A percentile compares a stretch with the other conserved stretches of the same genome.
phyloP scores from a whole-genome alignment of 35 echinoderm and acorn worm genomes.

The Anneissia japonica region DNA sequence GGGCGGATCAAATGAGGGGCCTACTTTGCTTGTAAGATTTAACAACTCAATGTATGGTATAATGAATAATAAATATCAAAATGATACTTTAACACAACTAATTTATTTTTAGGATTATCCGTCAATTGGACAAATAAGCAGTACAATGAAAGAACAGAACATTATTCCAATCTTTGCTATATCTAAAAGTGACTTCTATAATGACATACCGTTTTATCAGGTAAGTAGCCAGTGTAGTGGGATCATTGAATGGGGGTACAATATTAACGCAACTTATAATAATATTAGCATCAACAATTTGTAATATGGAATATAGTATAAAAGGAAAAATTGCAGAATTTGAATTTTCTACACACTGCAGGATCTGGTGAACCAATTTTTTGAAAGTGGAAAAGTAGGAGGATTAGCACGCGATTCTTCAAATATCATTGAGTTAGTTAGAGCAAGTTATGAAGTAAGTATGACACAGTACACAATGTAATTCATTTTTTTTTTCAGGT shows the following conservation, averaged over 20 bases:
- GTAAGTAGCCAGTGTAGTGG: too few relatives aligned
- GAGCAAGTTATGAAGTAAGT: slow-evolving; percentile 11
- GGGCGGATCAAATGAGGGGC: too few relatives aligned
- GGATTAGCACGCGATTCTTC: neutral
- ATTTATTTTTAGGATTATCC: slow-evolving; percentile 2
- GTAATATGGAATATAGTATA: too few relatives aligned
- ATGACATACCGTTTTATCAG: neutral
- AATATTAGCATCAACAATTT: too few relatives aligned
- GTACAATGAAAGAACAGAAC: slow-evolving; percentile 7
- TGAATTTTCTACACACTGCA: too few relatives aligned
- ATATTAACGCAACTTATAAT: too few relatives aligned
- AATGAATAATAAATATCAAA: neutral
- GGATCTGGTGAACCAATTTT: neutral
- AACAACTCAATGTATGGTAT: too few relatives aligned
- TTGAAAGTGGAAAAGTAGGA: neutral
- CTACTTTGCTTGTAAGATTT: too few relatives aligned
- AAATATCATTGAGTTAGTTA: slow-evolving; percentile 6
- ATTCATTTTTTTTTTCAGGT: neutral
- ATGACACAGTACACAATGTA: neutral
- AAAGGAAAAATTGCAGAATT: too few relatives aligned
- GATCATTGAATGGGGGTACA: too few relatives aligned
- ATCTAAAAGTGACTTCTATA: neutral
- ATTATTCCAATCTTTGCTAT: slow-evolving; percentile 17
- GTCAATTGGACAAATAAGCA: neutral
- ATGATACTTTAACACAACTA: neutral